Evolutionary conservation across 2,113 vertebrate genomes (phyloP), one percentile per base, ranked within the genome.

Genomic region (Fregetta grallaria): DNA sequence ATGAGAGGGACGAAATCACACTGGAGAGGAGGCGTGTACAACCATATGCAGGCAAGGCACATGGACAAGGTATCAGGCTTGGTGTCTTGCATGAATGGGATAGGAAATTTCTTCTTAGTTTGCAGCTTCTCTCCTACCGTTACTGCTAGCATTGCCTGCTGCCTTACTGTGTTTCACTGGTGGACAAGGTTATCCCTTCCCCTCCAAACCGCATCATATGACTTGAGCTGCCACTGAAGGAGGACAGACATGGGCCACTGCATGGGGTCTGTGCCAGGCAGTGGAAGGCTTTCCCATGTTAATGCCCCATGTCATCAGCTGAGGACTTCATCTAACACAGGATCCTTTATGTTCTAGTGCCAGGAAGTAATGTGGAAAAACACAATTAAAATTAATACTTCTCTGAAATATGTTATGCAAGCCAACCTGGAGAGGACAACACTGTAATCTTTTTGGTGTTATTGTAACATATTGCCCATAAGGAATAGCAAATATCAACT

Each of bases 401-500:
- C 53, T 36, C 59, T 73, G 66, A 44, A 63, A 38, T 68, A 17
- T 0, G 0, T 79, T 78, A 47, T n/a, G 56, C 22, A 59, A 52
- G n/a, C 18, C n/a, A 62, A 15, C 49, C 36, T 25, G 32, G 22
- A 70, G 52, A 76, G 32, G 53, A 79, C 34, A 86, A 55, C 20
- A 36, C 59, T 34, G 11, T 15, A 59, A 78, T 92, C 63, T 89
- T 94, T 77, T 70, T 38, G 68, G 32, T 53, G 9, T 62, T 65
- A 42, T 17, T 90, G 21, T 53, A 78, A 71, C 59, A 44, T 90
- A 44, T 23, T 42, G 40, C 59, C 68, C 42, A 59, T 49, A 62
- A 89, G 38, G 45, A 95, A 88, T 82, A 82, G 72, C 30, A 94
- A 85, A 66, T 81, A 90, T 22, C 53, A 67, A 53, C 74, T 85